Evolutionary conservation across 2,797 vertebrate species (phyloP).

Genomic region (Chrosomus eos): DNA sequence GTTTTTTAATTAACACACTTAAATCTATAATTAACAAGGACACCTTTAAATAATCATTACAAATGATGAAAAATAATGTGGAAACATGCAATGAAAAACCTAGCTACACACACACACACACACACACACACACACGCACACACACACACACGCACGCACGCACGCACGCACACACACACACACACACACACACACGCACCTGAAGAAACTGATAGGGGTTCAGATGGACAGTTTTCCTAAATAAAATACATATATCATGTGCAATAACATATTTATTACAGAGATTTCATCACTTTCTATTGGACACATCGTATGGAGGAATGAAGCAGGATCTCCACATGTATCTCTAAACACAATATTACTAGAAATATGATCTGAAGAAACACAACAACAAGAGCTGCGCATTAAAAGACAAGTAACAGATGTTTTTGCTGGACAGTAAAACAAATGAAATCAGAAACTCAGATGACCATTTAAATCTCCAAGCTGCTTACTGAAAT

Average conservation of each 20-base stretch:
- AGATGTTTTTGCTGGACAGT: conserved; percentile 60
- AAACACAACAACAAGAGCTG: conserved; percentile 46
- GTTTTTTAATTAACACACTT: no score
- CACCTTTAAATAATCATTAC: no score
- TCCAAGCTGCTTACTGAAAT: conserved; percentile 79
- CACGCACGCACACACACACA: no score
- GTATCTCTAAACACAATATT: not conserved
- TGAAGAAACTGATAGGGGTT: not conserved
- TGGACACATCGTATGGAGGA: not conserved
- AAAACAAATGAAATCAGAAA: conserved; percentile 66
- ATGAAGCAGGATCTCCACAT: not conserved
- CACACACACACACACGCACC: no score
- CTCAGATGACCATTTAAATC: conserved; percentile 73
- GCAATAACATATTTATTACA: not conserved
- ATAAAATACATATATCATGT: not conserved
- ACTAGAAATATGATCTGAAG: not conserved
- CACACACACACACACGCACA: no score
- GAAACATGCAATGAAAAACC: no score
- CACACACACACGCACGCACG: no score
- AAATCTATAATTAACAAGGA: no score
- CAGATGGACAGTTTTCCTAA: not conserved
- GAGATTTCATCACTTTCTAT: not conserved
- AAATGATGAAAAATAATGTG: no score
- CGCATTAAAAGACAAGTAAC: conserved; percentile 41
- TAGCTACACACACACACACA: no score